Percentiles rank a stretch among this genome's conserved stretches.
phyloP scores from a whole-genome alignment of 2,888 invertebrate species.

The Chaitophorus viminalis region DNA sequence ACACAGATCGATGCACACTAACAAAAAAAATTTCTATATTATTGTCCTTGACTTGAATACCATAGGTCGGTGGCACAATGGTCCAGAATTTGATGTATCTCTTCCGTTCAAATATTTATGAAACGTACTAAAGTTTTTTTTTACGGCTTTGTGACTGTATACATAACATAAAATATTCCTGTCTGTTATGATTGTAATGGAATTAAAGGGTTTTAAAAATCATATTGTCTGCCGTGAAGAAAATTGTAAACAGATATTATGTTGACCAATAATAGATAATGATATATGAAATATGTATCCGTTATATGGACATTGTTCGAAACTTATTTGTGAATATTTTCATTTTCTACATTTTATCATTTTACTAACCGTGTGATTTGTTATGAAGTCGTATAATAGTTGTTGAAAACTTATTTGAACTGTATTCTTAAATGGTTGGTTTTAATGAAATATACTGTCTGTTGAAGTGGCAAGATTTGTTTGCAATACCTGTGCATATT shows the following conservation, averaged over 20 bases:
- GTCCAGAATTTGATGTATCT: slow-evolving; percentile 20
- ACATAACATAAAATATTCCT: not conserved
- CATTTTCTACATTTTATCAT: not conserved
- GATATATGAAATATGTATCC: no score
- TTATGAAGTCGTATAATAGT: not conserved
- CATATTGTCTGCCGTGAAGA: not conserved
- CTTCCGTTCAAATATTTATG: slow-evolving; percentile 5
- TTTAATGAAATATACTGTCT: not conserved
- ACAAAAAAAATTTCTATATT: not conserved
- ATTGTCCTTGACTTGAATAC: slow-evolving; percentile 31
- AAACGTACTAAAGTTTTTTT: not conserved
- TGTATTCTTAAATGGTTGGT: not conserved
- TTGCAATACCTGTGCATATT: not conserved
- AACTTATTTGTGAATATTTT: not conserved
- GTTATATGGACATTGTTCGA: not conserved
- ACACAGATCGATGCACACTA: slow-evolving; percentile 12
- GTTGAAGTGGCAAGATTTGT: not conserved
- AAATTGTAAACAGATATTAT: not conserved
- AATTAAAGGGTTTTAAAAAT: not conserved
- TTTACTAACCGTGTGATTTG: not conserved
- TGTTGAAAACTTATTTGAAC: not conserved
- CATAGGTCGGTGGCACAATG: slow-evolving; percentile 3
- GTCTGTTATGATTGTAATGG: not conserved
- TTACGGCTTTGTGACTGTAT: not conserved
- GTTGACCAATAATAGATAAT: slow-evolving; percentile 10